phyloP scores from a whole-genome alignment of 2,797 vertebrate genomes.

The Astyanax mexicanus region DNA sequence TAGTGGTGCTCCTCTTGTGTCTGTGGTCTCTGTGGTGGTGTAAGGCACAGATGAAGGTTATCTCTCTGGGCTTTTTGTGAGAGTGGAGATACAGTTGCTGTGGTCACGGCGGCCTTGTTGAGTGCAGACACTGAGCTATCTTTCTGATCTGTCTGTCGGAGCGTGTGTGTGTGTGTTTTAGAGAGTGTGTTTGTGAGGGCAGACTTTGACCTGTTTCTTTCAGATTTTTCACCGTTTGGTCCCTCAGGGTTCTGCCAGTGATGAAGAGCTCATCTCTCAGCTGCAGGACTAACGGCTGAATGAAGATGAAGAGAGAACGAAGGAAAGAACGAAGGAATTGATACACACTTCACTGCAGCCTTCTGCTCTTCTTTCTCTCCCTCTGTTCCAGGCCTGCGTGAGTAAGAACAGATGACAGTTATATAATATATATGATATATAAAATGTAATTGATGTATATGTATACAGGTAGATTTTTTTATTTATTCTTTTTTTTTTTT shows the following conservation, averaged over 20 bases:
- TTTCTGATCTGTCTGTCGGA: constrained; percentile 21
- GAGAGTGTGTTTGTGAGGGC: constrained; percentile 48
- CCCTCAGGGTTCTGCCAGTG: constrained; percentile 97
- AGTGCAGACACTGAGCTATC: constrained; percentile 20
- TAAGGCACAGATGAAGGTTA: constrained; percentile 56
- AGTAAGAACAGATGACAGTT: constrained; percentile 27
- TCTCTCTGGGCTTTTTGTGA: constrained; percentile 26
- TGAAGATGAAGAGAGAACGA: constrained; percentile 61
- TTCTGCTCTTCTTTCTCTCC: constrained; percentile 60
- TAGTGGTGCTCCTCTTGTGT: constrained; percentile 27
- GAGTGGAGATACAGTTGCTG: constrained; percentile 47
- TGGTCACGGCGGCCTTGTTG: constrained; percentile 45
- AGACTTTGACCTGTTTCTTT: constrained; percentile 87
- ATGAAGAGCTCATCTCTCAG: constrained; percentile 87
- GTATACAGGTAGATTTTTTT: too few relatives aligned
- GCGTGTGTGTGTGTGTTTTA: background rate
- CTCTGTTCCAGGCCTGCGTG: constrained; percentile 17
- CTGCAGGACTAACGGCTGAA: constrained; percentile 91
- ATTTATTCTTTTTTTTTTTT: too few relatives aligned
- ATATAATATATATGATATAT: too few relatives aligned
- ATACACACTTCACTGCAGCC: constrained; percentile 35
- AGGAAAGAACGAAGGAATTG: constrained; percentile 73
- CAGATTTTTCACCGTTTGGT: constrained; percentile 95
- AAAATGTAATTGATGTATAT: too few relatives aligned
- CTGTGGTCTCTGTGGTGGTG: constrained; percentile 52